Base-by-base conservation (phyloP, 2,888 invertebrate species). In the Lasioglossum pauxillum region DNA sequence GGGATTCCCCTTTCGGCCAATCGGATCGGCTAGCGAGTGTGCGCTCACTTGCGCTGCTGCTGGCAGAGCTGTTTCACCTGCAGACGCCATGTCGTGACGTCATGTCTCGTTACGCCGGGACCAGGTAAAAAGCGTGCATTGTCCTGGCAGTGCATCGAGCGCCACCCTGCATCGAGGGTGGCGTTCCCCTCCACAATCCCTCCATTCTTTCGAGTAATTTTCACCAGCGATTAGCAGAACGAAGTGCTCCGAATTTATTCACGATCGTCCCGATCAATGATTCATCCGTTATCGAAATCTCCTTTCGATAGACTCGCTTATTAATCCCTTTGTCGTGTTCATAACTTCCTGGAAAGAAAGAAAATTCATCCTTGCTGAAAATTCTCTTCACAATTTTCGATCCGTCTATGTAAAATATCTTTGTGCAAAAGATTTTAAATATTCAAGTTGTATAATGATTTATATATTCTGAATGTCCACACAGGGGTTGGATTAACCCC, bases 1-100 rank as follows among this genome's bases (percentile, higher is more conserved):
- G 93, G 93, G 93, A 94, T 94, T 93, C 87, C 90, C 89, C 90
- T 86, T 87, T 90, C 92, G 93, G 92, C 94, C 94, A 94, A 93
- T 94, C 94, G 91, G 91, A 90, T 90, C 92, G 90, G 85, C 88
- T 89, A 88, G 91, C 87, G 91, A 90, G 90, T 90, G 91, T 91
- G 53, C 53, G 53, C 53, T 92, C 86, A 74, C 89, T 83, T 88
- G 85, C 80, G 74, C 75, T 77, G 77, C 78, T 73, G 82, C 53
- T n/a, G 53, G 78, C 83, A 84, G 79, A 85, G 80, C 87, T 86
- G 89, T 88, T 91, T 92, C 92, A 93, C 92, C 92, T 92, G 91
- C 89, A 90, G 91, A 91, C 91, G 91, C 92, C 92, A 92, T 92
- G 92, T 90, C 90, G 89, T 92, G 90, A 90, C 92, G 91, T 92